phyloP scores from a whole-genome alignment of 2,888 invertebrate species.

The Polymixis lichenea region DNA sequence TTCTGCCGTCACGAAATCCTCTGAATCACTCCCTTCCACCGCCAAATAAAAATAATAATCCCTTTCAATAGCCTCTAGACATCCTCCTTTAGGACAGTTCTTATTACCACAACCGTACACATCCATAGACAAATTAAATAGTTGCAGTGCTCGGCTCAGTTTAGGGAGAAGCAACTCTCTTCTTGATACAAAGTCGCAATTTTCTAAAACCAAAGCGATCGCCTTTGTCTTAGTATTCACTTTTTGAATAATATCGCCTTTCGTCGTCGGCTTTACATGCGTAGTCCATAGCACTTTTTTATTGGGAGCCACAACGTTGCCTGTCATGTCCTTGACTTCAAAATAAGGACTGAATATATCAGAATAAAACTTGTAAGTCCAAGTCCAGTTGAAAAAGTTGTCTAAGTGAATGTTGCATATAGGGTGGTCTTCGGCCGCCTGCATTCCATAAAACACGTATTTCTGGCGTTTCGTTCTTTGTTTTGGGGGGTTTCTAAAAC shows the following conservation, averaged over 20 bases:
- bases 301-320: slow-evolving; percentile 76
- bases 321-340: slow-evolving; percentile 76
- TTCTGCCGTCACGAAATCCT: slow-evolving; percentile 83
- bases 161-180: slow-evolving; percentile 70
- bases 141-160: slow-evolving; percentile 82
- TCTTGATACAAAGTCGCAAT: slow-evolving; percentile 68
- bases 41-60: slow-evolving; percentile 84
- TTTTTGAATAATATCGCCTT: slow-evolving; percentile 18
- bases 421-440: slow-evolving; percentile 74
- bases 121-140: slow-evolving; percentile 81
- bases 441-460: slow-evolving; percentile 80
- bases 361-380: slow-evolving; percentile 84
- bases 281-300: slow-evolving; percentile 70
- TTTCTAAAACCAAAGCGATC: slow-evolving; percentile 70
- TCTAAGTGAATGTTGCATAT: slow-evolving; percentile 77
- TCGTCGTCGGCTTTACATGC: slow-evolving; percentile 16
- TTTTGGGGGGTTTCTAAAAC: slow-evolving; percentile 68
- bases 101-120: slow-evolving; percentile 82
- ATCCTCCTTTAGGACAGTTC: slow-evolving; percentile 73
- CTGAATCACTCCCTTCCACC: slow-evolving; percentile 73
- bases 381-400: slow-evolving; percentile 86
- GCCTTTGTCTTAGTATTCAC: slow-evolving; percentile 68
- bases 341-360: slow-evolving; percentile 83
- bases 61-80: slow-evolving; percentile 70
- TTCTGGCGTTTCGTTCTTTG: slow-evolving; percentile 77